A percentile compares a stretch with the other conserved stretches of the same genome.
These are phyloP conservation scores for Characodon lateralis DNA, from an alignment of 2,797 vertebrate species.

Conservation along the genomic window DNA sequence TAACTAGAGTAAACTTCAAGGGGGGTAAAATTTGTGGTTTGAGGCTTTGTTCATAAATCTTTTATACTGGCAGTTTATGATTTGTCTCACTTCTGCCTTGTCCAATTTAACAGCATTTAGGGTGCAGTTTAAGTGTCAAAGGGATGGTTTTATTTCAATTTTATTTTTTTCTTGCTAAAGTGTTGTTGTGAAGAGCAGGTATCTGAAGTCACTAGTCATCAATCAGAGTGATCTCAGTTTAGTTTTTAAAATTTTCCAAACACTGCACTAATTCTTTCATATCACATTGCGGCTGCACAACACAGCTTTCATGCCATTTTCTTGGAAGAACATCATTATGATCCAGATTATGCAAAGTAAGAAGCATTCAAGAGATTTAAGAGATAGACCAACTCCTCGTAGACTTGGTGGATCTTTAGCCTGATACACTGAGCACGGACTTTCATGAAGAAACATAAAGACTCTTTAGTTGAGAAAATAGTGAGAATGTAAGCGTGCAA, in stretches of 20 bases:
- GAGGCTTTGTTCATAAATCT: conserved; percentile 45
- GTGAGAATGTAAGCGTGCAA: not conserved
- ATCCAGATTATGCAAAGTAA: not conserved
- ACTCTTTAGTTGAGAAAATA: not conserved
- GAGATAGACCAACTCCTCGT: not conserved
- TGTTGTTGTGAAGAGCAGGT: not conserved
- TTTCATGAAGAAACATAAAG: not conserved
- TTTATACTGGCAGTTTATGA: conserved; percentile 50
- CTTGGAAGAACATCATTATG: not conserved
- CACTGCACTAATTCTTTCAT: not conserved
- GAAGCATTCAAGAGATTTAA: not conserved
- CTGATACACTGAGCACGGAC: not conserved
- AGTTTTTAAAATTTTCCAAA: not conserved
- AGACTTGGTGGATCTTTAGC: not conserved
- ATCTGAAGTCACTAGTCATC: not conserved
- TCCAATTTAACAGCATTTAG: conserved; percentile 16
- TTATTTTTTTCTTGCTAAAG: not conserved
- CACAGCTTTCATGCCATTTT: not conserved
- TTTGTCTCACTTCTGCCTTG: conserved; percentile 54
- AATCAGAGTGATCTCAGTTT: not conserved
- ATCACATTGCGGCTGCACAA: not conserved
- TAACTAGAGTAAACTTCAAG: conserved; percentile 64
- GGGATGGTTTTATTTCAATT: not conserved
- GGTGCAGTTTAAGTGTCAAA: not conserved
- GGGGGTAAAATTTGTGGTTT: conserved; percentile 45